Base-by-base conservation (phyloP, 2,113 vertebrate species). In the Pterocles orientalis region DNA sequence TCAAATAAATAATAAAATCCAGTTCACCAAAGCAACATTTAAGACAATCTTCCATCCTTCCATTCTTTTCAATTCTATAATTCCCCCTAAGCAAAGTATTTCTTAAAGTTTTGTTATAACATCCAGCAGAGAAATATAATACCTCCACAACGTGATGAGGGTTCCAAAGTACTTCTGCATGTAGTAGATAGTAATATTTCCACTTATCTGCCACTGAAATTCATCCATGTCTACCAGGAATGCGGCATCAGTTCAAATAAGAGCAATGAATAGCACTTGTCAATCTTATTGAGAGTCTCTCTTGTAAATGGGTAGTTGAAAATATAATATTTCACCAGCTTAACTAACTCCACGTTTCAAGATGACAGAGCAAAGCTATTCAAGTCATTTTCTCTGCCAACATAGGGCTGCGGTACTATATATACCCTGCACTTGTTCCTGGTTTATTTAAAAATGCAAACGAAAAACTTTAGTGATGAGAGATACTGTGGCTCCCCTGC, bases 361-460 rank as follows among this genome's bases (percentile, higher is more conserved):
- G 34, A 65, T 61, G 34, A 25, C 28, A 12, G 68, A 86, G 86
- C 36, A 73, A 91, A 96, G 48, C 41, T 80, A 58, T 92, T 83
- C 60, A 65, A 81, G 80, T 81, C 24, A 57, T 50, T 86, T 71
- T 25, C 26, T 76, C 29, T 81, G 60, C 31, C 51, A 71, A 14
- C 47, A 76, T 3, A 56, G 56, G 34, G 25, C 45, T 77, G 76
- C 2, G 4, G 43, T 77, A n/a, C 64, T 92, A 88, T 71, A 58
- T 78, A 92, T 61, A 95, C 12, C 12, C 58, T 77, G 56, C 87
- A 96, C 92, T 97, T 94, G 84, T 51, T 86, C 65, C 84, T 82
- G 70, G 48, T 79, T 93, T 89, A 91, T 88, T 90, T 92, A 86
- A 97, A 96, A 96, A 94, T 31, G 43, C 86, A 87, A 95, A 78